Evolutionary conservation across 2,888 invertebrate species (phyloP), one percentile per base, ranked within the genome.

Genomic region (Microctonus brassicae): DNA sequence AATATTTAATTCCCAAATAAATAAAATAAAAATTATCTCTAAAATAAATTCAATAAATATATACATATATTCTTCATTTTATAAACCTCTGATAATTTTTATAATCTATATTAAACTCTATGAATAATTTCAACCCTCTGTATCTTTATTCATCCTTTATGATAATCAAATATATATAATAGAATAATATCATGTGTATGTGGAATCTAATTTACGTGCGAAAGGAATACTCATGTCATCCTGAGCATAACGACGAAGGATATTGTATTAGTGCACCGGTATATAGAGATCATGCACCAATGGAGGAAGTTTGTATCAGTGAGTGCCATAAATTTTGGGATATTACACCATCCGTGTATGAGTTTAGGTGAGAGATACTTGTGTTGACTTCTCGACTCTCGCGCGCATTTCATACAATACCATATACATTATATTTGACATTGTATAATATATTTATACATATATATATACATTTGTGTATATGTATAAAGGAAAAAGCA

Each of bases 271-370:
- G n/a, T n/a, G n/a, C n/a, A n/a, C n/a, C n/a, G n/a, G n/a, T n/a
- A n/a, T n/a, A n/a, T n/a, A n/a, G n/a, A n/a, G n/a, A n/a, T n/a
- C n/a, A 20, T 34, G 47, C 26, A 13, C 34, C 42, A 39, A 6
- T 20, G 29, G 26, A 39, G 65, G 42, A 53, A 67, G 67, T 71
- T 71, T 67, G 71, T 71, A 71, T 71, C 66, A 67, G 71, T 58
- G 58, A 64, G 64, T n/a, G 62, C 67, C 24, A 67, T 71, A 71
- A 71, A 71, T 71, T 71, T 71, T 42, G 67, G 67, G 61, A 29
- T 57, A 71, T 67, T n/a, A n/a, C n/a, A 61, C 67, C 60, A 55
- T n/a, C 26, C 39, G n/a, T n/a, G n/a, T n/a, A n/a, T 39, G 39
- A 39, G 39, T 39, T 39, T n/a, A 39, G 39, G n/a, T n/a, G n/a